A percentile compares a stretch with the other conserved stretches of the same genome.
phyloP scores from a whole-genome alignment of 1,140 invertebrate species.

The Ectropis grisescens region DNA sequence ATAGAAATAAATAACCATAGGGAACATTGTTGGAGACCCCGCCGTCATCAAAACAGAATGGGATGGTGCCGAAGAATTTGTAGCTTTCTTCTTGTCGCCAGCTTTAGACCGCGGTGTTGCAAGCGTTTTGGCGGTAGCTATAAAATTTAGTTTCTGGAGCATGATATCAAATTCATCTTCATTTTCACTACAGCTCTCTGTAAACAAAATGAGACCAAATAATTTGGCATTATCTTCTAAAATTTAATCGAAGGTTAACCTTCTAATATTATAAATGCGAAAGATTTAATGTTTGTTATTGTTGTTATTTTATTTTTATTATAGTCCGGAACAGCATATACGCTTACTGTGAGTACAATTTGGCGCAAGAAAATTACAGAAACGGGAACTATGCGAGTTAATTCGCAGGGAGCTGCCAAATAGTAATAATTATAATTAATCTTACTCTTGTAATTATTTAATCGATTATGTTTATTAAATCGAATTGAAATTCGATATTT shows the following conservation, averaged over 20 bases:
- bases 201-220: conserved; percentile 3
- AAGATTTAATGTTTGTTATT: no score
- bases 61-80: conserved; percentile 30
- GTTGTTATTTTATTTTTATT: neutral
- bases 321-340: no score
- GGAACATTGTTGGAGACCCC: conserved; percentile 43
- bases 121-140: conserved; percentile 35
- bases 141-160: conserved; percentile 35
- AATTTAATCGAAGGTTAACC: no score
- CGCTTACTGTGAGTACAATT: neutral
- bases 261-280: no score
- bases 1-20: conserved; percentile 31
- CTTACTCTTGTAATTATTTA: no score
- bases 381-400: no score
- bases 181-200: conserved; percentile 16
- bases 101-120: conserved; percentile 41
- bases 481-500: no score
- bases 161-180: conserved; percentile 44
- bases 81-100: conserved; percentile 39
- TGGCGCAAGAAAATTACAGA: neutral
- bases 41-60: conserved; percentile 30
- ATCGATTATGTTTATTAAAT: no score
- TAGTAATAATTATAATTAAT: no score
- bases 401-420: no score
- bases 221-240: no score